Base-by-base conservation (phyloP, 2,888 invertebrate genomes). In the Nemotelus nigrinus region DNA sequence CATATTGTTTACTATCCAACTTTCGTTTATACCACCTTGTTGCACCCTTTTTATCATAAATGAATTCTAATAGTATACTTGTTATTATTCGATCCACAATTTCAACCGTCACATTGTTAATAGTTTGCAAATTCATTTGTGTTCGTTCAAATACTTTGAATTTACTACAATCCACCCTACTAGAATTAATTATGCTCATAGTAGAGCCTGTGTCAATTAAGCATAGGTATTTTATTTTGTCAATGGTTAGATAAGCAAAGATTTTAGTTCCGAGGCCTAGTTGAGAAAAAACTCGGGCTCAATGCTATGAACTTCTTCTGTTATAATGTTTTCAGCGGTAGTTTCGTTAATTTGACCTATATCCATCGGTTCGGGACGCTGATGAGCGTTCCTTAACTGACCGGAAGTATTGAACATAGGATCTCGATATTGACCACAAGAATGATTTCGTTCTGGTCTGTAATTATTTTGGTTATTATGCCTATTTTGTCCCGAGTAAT, bases 281-380 rank as follows among this genome's bases (percentile, higher is more conserved):
- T 50, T 53, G 39, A 68, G 68, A 65, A 65, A 65, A 65, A 65
- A 65, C 65, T 65, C 65, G 25, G 65, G 47, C 47, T 65, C 45
- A n/a, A 65, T 45, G 41, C 44, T 65, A 3, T 65, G 43, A 45
- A 45, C 47, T 47, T 65, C 65, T 65, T 65, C 65, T 8, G 8
- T 65, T 44, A 3, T 7, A 10, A 10, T 25, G 25, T 65, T n/a
- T 45, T 47, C 47, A 39, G 47, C 45, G 3, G 2, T 43, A 10
- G 39, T 63, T 41, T 63, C 5, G 43, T 63, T 41, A 5, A 63
- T 63, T 63, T 63, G 45, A 10, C n/a, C n/a, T 8, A 65, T n/a
- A 6, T 65, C 47, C 65, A 65, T 65, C 10, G 47, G 65, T 65
- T 65, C 65, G n/a, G 65, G 45, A 3, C 2, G 39, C 25, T 65